Percentiles rank a stretch among this genome's conserved stretches.
Evolutionary conservation across 2,888 invertebrate species (phyloP).

Genomic region (Mimumesa dahlbomi): DNA sequence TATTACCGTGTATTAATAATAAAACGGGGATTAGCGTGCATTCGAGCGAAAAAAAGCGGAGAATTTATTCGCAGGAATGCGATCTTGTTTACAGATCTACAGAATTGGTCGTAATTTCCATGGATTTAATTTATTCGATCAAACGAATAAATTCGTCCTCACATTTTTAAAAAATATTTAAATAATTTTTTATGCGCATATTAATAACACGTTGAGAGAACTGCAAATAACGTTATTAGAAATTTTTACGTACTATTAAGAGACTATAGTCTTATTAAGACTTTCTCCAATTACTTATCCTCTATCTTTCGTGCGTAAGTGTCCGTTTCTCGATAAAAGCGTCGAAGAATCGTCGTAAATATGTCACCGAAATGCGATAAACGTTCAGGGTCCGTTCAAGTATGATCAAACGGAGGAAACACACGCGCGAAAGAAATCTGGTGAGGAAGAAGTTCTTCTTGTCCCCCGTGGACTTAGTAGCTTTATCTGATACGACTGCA

Average conservation of each 20-base stretch:
- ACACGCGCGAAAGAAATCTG: conserved; percentile 2
- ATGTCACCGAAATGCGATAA: conserved; percentile 45
- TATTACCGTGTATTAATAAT: conserved; percentile 8
- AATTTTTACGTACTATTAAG: not conserved
- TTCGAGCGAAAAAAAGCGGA: not conserved
- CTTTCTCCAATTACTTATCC: conserved; percentile 43
- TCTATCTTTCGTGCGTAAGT: conserved; percentile 26
- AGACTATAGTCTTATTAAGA: conserved; percentile 12
- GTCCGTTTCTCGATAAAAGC: conserved; percentile 23
- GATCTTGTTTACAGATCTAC: too few relatives aligned
- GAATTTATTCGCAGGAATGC: too few relatives aligned
- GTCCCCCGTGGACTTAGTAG: conserved; percentile 3
- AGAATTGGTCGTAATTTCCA: too few relatives aligned
- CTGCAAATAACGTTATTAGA: not conserved
- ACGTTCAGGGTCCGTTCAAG: conserved; percentile 12
- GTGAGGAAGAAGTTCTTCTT: not conserved
- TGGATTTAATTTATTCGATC: too few relatives aligned
- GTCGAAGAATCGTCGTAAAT: conserved; percentile 42
- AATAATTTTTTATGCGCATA: too few relatives aligned
- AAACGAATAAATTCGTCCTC: too few relatives aligned
- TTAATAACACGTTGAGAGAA: not conserved
- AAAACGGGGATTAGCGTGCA: not conserved
- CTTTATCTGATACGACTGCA: not conserved
- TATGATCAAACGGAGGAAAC: conserved; percentile 2
- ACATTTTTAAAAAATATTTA: too few relatives aligned